phyloP scores from a whole-genome alignment of 2,797 vertebrate species.

The Sternotherus odoratus region DNA sequence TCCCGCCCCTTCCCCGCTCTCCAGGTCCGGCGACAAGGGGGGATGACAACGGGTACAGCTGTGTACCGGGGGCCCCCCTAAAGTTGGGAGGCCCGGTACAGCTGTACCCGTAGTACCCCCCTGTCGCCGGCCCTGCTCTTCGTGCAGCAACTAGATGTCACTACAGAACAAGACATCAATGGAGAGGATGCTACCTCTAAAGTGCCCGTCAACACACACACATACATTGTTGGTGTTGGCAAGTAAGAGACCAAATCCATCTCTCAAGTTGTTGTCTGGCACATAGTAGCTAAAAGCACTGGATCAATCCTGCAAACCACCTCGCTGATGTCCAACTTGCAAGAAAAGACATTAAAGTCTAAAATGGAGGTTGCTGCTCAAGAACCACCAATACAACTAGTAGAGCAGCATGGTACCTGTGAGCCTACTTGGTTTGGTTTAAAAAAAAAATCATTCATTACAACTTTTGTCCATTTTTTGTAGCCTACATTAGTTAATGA shows the following conservation, averaged over 20 bases:
- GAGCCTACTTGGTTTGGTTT: not conserved
- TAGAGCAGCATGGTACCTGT: not conserved
- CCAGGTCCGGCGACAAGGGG: no score
- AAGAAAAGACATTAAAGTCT: not conserved
- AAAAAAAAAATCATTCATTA: not conserved
- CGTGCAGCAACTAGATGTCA: not conserved
- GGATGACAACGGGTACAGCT: no score
- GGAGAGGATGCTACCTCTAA: not conserved
- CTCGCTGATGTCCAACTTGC: not conserved
- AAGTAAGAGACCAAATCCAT: fast-evolving
- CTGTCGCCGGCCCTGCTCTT: no score
- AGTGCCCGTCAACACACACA: not conserved
- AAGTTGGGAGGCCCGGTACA: no score
- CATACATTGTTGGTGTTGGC: fast-evolving
- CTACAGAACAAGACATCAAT: not conserved
- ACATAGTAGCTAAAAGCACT: fast-evolving
- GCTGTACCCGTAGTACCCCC: no score
- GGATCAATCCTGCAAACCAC: not conserved
- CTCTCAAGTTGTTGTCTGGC: fast-evolving
- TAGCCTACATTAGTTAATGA: not conserved
- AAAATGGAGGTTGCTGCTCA: not conserved
- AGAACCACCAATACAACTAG: not conserved
- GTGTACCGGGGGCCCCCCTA: no score
- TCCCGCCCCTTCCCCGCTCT: no score
- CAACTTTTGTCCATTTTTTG: not conserved